Evolutionary conservation across 2,113 vertebrate genomes (phyloP), one percentile per base, ranked within the genome.

Genomic region (Azemiops feae): DNA sequence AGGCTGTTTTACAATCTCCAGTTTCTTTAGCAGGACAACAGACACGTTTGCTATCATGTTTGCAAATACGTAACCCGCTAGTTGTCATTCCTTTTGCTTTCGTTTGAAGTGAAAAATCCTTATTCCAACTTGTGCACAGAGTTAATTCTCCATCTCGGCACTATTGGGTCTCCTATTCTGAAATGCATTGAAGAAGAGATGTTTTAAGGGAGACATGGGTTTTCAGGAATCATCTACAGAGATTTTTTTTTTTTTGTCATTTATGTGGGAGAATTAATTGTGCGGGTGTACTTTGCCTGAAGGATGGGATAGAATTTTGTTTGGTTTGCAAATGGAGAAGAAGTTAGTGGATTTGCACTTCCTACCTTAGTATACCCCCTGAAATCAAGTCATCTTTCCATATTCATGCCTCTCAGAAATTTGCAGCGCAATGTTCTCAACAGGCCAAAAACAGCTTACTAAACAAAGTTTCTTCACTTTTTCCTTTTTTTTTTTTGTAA

Each of bases 1-100:
- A 95, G 95, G 95, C 96, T 96, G 96, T 96, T 97, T 96, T 96
- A 95, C 96, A 95, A 96, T 97, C 96, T 97, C 96, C 95, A 94
- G 93, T 96, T 97, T 97, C 96, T 96, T 96, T 97, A 96, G 95
- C 96, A 97, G 96, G 95, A 96, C 92, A 95, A 95, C 95, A 85
- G 93, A 92, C 92, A 95, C 1, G 91, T 91, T 95, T 88, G 93
- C 96, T 92, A 95, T 93, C 69, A 1, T 93, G 93, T 96, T 94
- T 96, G 96, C 95, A 95, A 97, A 97, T 96, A 95, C 94, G 96
- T 93, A 91, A 95, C 96, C 95, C 91, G 39, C 94, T 95, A 92
- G 87, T 93, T 95, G 93, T 30, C 93, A 10, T 93, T 96, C 90
- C 50, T 96, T 94, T 94, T 95, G 95, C 94, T 45, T 0, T 52